Evolutionary conservation across 2,797 vertebrate genomes (phyloP).

Genomic region (Diplodus puntazzo): DNA sequence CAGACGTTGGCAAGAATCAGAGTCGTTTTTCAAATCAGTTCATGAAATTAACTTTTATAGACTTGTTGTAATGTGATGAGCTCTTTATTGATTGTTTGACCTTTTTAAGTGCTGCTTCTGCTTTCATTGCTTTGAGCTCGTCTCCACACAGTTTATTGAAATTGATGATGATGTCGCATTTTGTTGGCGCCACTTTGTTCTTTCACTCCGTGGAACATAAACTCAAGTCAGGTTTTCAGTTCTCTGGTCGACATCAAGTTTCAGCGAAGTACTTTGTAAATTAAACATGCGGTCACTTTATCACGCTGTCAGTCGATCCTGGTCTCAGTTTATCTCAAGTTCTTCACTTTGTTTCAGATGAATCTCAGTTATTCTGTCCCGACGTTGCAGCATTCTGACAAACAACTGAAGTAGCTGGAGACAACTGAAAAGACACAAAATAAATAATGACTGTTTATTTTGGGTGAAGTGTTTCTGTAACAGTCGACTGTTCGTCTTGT

Average conservation of each 20-base stretch:
- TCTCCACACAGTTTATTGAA: background rate
- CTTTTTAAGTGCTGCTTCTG: background rate
- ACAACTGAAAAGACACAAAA: too few relatives aligned
- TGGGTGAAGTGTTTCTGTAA: too few relatives aligned
- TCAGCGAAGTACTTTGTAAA: background rate
- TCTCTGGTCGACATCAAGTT: too few relatives aligned
- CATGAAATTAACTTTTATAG: constrained; percentile 5
- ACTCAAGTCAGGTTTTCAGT: background rate
- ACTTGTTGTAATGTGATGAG: background rate
- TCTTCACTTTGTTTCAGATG: too few relatives aligned
- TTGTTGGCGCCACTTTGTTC: background rate
- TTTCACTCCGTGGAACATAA: background rate
- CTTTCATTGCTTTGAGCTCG: background rate
- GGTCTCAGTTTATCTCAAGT: too few relatives aligned
- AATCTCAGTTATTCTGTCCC: too few relatives aligned
- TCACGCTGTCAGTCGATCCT: background rate
- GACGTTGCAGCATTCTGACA: too few relatives aligned
- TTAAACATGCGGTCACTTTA: background rate
- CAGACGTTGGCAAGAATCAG: background rate
- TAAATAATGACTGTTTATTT: too few relatives aligned
- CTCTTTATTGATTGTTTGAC: background rate
- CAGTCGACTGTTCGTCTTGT: background rate
- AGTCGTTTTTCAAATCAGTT: background rate
- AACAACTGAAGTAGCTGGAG: too few relatives aligned
- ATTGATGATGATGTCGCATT: background rate